Conservation (phyloP, 2,888 invertebrate species). For the Sinodicranocentrus sp. region DNA sequence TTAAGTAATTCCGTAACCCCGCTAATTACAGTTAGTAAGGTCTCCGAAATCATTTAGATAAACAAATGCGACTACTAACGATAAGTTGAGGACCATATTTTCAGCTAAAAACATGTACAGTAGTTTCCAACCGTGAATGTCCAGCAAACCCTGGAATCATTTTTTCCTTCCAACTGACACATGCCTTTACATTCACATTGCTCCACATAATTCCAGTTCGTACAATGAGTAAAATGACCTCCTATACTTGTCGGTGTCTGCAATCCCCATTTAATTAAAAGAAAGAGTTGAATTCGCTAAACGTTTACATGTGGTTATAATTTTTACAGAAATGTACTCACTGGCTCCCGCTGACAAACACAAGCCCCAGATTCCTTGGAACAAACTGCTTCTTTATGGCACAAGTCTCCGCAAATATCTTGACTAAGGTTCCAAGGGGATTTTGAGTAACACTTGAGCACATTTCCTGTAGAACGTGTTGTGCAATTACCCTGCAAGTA, state of each 20-base stretch:
- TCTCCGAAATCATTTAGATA: too few species aligned
- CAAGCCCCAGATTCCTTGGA: conserved; percentile 49
- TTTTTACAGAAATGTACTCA: not conserved
- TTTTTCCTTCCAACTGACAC: conserved; percentile 30
- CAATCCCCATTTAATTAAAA: conserved; percentile 17
- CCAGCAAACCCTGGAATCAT: conserved; percentile 45
- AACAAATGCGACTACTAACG: too few species aligned
- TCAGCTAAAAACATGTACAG: conserved; percentile 36
- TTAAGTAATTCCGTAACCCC: too few species aligned
- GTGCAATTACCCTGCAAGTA: too few species aligned
- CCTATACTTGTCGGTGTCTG: conserved; percentile 52
- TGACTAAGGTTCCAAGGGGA: conserved; percentile 40
- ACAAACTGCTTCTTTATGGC: conserved; percentile 36
- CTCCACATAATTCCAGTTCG: conserved; percentile 48
- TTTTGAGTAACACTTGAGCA: conserved; percentile 38
- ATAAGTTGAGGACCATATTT: too few species aligned
- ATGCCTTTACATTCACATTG: conserved; percentile 30
- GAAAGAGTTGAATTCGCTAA: not conserved
- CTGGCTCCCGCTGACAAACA: conserved; percentile 40
- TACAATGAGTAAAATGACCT: conserved; percentile 49
- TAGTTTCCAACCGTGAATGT: conserved; percentile 45
- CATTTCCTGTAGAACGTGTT: too few species aligned
- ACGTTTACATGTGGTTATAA: not conserved
- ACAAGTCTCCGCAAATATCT: conserved; percentile 47
- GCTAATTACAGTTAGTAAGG: too few species aligned